Percentiles rank a stretch among this genome's conserved stretches.
Conservation (phyloP, 2,888 invertebrate species). For the Idaea biselata region DNA sequence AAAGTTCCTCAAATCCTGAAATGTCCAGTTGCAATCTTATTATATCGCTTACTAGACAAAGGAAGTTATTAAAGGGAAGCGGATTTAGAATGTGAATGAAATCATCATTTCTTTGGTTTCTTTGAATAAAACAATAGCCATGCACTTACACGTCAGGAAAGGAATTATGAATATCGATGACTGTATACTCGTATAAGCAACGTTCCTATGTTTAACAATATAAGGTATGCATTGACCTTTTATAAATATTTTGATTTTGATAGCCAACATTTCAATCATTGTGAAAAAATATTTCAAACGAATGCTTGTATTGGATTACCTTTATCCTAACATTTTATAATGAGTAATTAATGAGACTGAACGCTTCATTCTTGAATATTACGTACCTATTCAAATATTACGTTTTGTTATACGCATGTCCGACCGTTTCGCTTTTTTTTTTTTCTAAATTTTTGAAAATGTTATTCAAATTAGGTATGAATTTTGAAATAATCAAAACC, state of each 20-base stretch:
- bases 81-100: constrained; percentile 30
- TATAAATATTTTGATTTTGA: constrained; percentile 5
- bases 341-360: no score
- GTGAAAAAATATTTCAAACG: not conserved
- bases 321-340: no score
- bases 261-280: not conserved
- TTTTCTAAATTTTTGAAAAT: no score
- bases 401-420: no score
- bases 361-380: no score
- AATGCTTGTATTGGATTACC: not conserved
- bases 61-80: constrained; percentile 25
- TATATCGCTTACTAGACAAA: constrained; percentile 18
- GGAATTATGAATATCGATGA: constrained; percentile 30
- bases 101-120: constrained; percentile 25
- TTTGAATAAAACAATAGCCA: constrained; percentile 23
- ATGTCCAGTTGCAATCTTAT: constrained; percentile 15
- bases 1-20: no score
- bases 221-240: not conserved
- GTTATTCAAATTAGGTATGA: no score
- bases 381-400: no score
- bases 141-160: constrained; percentile 19
- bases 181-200: not conserved
- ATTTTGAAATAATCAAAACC: no score
- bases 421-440: no score
- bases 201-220: not conserved